These are phyloP conservation scores for Toxotes chatareus DNA, from an alignment of 2,113 vertebrate species.

Conservation along the genomic window DNA sequence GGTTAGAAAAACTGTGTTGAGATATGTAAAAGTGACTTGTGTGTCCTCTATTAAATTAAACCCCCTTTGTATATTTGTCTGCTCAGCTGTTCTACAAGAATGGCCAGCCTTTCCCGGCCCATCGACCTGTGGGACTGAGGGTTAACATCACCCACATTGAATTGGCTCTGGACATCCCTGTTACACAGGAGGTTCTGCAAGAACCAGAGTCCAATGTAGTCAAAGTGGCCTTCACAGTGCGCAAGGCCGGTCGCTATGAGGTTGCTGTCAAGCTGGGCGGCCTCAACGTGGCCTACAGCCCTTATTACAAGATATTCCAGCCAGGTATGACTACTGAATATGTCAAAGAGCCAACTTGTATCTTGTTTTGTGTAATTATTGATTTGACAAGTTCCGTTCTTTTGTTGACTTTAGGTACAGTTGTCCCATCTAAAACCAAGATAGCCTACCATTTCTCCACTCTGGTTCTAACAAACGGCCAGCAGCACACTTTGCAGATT, in stretches of 20 bases:
- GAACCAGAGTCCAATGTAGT: conserved; percentile 94
- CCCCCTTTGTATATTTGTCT: conserved; percentile 39
- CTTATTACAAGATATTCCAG: conserved; percentile 98
- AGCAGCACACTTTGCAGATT: conserved; percentile 95
- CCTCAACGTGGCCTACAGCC: conserved; percentile 96
- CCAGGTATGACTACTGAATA: conserved; percentile 85
- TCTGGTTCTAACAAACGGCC: conserved; percentile 92
- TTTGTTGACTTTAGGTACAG: conserved; percentile 87
- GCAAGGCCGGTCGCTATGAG: conserved; percentile 96
- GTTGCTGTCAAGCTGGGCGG: conserved; percentile 95
- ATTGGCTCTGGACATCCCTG: conserved; percentile 95
- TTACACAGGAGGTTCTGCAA: conserved; percentile 96
- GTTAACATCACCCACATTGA: conserved; percentile 97
- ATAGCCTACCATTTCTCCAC: conserved; percentile 98
- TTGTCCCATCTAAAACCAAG: conserved; percentile 98
- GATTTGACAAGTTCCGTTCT: not conserved
- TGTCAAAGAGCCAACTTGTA: not conserved
- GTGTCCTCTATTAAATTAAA: not conserved
- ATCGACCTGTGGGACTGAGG: conserved; percentile 92
- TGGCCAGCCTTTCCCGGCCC: conserved; percentile 94
- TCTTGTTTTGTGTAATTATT: not conserved
- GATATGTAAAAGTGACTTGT: not conserved
- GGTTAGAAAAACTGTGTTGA: not conserved
- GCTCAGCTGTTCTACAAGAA: conserved; percentile 97
- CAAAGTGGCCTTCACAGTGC: conserved; percentile 97